A percentile compares a stretch with the other conserved stretches of the same genome.
These are phyloP conservation scores for Patella caerulea DNA, from an alignment of 2,888 invertebrate genomes.

Conservation along the genomic window DNA sequence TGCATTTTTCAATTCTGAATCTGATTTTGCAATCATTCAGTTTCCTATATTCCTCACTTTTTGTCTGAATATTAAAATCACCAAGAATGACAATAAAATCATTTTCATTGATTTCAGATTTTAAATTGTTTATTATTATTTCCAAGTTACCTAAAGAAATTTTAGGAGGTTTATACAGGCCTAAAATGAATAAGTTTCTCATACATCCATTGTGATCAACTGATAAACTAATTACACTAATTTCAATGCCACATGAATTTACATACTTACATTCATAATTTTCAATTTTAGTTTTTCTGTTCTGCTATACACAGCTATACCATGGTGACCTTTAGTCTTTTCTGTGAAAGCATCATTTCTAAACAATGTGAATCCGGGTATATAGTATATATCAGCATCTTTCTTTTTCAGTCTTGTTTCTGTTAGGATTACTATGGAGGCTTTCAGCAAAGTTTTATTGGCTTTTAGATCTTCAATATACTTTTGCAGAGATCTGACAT, in stretches of 20 bases:
- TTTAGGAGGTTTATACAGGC: not conserved
- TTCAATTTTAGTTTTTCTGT: not conserved
- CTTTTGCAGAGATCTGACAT: not conserved
- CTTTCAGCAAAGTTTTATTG: not conserved
- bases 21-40: not conserved
- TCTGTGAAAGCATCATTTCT: not conserved
- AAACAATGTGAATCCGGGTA: not conserved
- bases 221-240: not conserved
- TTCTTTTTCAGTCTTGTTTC: not conserved
- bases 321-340: not conserved
- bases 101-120: not conserved
- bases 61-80: slow-evolving; percentile 3
- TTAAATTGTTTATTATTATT: not conserved
- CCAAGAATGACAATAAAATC: not conserved
- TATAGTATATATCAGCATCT: not conserved
- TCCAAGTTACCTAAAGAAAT: not conserved
- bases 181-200: not conserved
- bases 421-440: not conserved
- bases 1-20: no score
- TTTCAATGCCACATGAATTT: not conserved
- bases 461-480: not conserved
- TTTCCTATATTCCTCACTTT: not conserved
- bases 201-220: not conserved
- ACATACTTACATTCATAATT: not conserved
- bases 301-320: not conserved